Evolutionary conservation across 2,797 vertebrate species (phyloP).

Genomic region (Arnoldichthys spilopterus): DNA sequence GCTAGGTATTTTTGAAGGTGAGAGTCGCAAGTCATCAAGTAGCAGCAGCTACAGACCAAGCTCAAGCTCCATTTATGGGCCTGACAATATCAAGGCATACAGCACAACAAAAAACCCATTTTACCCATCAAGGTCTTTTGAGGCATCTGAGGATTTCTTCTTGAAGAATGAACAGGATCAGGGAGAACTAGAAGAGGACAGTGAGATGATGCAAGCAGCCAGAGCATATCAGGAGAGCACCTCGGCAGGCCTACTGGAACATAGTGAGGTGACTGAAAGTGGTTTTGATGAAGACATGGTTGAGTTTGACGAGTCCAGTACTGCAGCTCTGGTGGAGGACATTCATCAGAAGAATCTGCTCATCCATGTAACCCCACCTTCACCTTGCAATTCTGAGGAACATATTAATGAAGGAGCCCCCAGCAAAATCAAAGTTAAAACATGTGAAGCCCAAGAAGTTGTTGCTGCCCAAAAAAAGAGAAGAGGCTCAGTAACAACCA

Average conservation of each 20-base stretch:
- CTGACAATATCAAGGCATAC: conserved; percentile 51
- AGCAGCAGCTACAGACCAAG: conserved; percentile 53
- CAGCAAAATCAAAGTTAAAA: conserved; percentile 28
- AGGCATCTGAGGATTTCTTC: conserved; percentile 60
- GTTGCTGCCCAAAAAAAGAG: conserved; percentile 52
- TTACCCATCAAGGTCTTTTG: conserved; percentile 63
- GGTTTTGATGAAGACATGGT: conserved; percentile 70
- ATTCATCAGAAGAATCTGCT: conserved; percentile 48
- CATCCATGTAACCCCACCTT: conserved; percentile 65
- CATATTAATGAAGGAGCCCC: conserved; percentile 54
- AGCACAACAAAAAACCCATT: conserved; percentile 55
- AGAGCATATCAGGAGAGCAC: conserved; percentile 31
- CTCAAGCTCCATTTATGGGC: conserved; percentile 51
- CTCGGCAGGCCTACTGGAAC: conserved; percentile 54
- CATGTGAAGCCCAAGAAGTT: conserved; percentile 27
- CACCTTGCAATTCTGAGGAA: conserved; percentile 65
- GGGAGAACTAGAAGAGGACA: conserved; percentile 38
- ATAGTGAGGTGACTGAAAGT: conserved; percentile 68
- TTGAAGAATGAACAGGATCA: conserved; percentile 50
- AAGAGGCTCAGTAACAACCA: conserved; percentile 66
- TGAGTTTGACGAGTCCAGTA: conserved; percentile 55
- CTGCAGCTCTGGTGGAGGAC: conserved; percentile 39
- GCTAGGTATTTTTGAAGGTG: conserved; percentile 53
- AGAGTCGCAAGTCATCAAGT: conserved; percentile 61
- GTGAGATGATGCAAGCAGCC: conserved; percentile 41